Evolutionary conservation across 2,797 vertebrate species (phyloP), one percentile per base, ranked within the genome.

Genomic region (Syndactyla subalaris): DNA sequence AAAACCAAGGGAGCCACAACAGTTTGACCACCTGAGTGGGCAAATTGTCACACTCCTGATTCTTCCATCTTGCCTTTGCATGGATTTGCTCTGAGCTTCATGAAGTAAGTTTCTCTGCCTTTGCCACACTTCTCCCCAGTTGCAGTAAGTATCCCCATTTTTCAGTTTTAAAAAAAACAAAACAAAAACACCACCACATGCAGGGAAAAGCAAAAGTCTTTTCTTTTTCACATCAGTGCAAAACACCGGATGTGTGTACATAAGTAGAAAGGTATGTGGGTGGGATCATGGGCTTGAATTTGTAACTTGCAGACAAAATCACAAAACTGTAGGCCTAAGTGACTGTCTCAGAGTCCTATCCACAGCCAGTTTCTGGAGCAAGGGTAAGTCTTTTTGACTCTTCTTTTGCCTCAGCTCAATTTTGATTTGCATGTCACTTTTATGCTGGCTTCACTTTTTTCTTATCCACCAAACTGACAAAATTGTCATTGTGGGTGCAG

Each of bases 191-290:
- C 43, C 49, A 76, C 18, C 23, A 34, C 54, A 71, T 59, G 45
- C 45, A 92, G 54, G 18, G 85, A 88, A 57, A 94, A 72, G 88
- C n/a, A 81, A 46, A 90, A 85, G 63, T 73, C 61, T 30, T 34
- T 68, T 49, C 87, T 91, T 89, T 73, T 92, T 89, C 67, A 74
- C 41, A 38, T 94, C 75, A 78, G 62, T 92, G 91, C 83, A 93
- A 95, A 96, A 92, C 88, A 95, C 82, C 95, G 95, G 95, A 94
- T 96, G 95, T 95, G 92, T 70, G 79, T 94, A 62, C 85, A 76
- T 88, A 93, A 94, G 88, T 73, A 63, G 91, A 94, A 92, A 92
- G 89, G 89, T 91, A 63, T 88, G 92, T 95, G 96, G 95, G 94
- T 96, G 95, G 88, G 88, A 96, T 93, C 89, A 92, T 36, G 87